Evolutionary conservation across 2,888 invertebrate species (phyloP).

Genomic region (Athripsodes cinereus): DNA sequence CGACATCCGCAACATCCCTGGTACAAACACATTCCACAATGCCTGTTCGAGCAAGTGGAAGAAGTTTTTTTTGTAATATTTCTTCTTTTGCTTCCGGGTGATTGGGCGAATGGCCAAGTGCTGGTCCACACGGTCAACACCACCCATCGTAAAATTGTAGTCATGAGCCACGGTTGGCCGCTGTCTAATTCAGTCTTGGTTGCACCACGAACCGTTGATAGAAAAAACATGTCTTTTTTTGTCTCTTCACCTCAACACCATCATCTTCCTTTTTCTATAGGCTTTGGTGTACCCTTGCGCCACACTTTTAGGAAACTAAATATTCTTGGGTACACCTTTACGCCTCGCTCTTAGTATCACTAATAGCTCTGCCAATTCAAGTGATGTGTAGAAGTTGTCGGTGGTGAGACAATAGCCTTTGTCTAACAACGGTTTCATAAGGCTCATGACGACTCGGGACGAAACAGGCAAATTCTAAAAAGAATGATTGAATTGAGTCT

Average conservation of each 20-base stretch:
- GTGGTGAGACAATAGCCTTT: conserved; percentile 28
- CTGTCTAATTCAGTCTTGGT: no score
- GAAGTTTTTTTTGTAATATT: no score
- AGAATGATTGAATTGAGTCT: conserved; percentile 25
- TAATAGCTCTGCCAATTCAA: conserved; percentile 9
- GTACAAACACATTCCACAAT: no score
- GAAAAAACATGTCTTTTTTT: conserved; percentile 10
- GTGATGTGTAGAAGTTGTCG: conserved; percentile 29
- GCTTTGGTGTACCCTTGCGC: conserved; percentile 19
- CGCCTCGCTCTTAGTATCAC: conserved; percentile 23
- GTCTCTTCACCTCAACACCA: conserved; percentile 28
- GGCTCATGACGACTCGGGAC: conserved; percentile 27
- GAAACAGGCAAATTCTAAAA: conserved; percentile 25
- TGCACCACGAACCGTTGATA: no score
- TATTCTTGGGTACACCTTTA: conserved; percentile 23
- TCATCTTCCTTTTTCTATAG: conserved; percentile 24
- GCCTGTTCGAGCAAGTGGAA: no score
- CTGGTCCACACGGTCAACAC: no score
- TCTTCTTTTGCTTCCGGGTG: no score
- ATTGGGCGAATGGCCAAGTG: no score
- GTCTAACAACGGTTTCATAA: conserved; percentile 26
- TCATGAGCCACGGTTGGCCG: no score
- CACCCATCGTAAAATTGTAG: no score
- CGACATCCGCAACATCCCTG: no score
- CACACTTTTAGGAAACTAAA: conserved; percentile 20